Percentiles rank a stretch among this genome's conserved stretches.
Evolutionary conservation across 2,888 invertebrate species (phyloP).

Genomic region (Cremastobaeus sp.): DNA sequence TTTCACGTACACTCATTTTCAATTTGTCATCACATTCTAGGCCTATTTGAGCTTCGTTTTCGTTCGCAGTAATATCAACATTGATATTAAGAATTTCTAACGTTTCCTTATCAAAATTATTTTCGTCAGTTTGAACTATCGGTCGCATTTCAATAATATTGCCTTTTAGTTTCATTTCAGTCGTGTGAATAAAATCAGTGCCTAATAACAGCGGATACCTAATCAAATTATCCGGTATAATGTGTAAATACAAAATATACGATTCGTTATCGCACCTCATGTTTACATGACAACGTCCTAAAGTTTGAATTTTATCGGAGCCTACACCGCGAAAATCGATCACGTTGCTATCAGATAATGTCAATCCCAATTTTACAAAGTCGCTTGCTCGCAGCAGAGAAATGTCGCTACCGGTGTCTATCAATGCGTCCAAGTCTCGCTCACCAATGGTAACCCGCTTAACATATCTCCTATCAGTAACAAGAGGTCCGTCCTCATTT

Average conservation of each 20-base stretch:
- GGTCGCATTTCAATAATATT: neutral
- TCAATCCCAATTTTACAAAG: conserved; percentile 3
- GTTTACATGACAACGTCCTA: too few species aligned
- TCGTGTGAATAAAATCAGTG: neutral
- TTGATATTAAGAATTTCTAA: too few species aligned
- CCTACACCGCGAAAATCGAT: conserved; percentile 5
- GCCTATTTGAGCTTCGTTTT: too few species aligned
- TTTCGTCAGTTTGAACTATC: too few species aligned
- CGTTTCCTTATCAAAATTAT: too few species aligned
- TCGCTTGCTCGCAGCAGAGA: conserved; percentile 2
- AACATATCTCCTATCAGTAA: neutral
- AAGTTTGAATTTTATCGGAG: neutral
- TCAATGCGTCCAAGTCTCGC: neutral
- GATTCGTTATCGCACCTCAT: too few species aligned
- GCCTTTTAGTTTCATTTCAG: neutral
- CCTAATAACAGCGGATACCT: neutral
- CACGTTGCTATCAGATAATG: neutral
- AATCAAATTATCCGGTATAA: neutral
- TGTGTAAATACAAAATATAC: neutral
- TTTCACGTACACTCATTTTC: too few species aligned
- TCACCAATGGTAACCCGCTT: neutral
- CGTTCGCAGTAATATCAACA: too few species aligned
- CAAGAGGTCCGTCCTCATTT: too few species aligned
- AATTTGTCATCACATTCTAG: too few species aligned
- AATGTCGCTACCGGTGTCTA: conserved; percentile 17